A percentile compares a stretch with the other conserved stretches of the same genome.
These are phyloP conservation scores for Drosophila seguyi DNA, from an alignment of 1,140 invertebrate genomes.

Conservation along the genomic window DNA sequence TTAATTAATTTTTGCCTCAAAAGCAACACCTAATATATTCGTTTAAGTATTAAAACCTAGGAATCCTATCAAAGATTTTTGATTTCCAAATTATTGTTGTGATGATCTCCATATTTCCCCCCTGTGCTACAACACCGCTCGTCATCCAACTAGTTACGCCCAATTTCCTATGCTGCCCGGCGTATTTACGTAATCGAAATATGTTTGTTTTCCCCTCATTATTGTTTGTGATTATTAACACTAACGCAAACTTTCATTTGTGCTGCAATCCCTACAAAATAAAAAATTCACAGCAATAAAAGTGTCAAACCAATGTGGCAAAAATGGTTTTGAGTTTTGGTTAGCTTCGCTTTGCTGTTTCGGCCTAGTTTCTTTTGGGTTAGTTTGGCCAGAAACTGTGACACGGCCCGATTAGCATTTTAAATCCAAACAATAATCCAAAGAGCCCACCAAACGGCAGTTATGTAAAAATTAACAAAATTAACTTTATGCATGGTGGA, in stretches of 20 bases:
- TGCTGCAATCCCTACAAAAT: conserved; percentile 58
- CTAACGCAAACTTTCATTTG: conserved; percentile 73
- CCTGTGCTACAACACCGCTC: not conserved
- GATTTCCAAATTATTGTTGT: not conserved
- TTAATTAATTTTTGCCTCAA: not conserved
- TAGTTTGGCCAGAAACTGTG: conserved; percentile 36
- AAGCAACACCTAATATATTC: too few relatives aligned
- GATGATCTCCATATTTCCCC: not conserved
- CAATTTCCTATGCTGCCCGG: conserved; percentile 41
- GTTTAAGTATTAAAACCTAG: too few relatives aligned
- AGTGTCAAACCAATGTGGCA: conserved; percentile 51
- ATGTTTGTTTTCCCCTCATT: conserved; percentile 73
- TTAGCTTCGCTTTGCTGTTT: conserved; percentile 6
- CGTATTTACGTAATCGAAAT: conserved; percentile 64
- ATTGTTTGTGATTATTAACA: conserved; percentile 58
- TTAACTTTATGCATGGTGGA: conserved; percentile 34
- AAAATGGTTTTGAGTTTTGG: conserved; percentile 30
- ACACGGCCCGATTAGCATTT: conserved; percentile 56
- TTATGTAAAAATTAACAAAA: conserved; percentile 63
- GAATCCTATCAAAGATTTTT: too few relatives aligned
- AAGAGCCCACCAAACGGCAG: conserved; percentile 31
- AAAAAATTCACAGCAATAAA: conserved; percentile 16
- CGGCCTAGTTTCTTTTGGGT: conserved; percentile 32
- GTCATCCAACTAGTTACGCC: conserved; percentile 14
- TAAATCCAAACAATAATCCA: conserved; percentile 38